Evolutionary conservation across 2,888 invertebrate genomes (phyloP), one percentile per base, ranked within the genome.

Genomic region (Emmelina monodactyla): DNA sequence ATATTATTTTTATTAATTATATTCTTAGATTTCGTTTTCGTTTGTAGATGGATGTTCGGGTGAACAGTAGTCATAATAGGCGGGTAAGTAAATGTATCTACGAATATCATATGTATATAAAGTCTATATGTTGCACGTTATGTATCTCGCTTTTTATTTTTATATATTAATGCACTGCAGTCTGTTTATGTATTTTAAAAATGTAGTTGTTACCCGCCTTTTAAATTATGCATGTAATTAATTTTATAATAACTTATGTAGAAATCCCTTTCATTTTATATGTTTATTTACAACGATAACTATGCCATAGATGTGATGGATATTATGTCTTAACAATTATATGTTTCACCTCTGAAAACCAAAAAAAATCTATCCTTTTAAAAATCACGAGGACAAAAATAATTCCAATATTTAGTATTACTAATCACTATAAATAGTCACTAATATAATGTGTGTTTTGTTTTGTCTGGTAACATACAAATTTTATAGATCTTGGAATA

Each of bases 41-140:
- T 80, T 81, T 79, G 75, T 81, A 81, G 81, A 81, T 81, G 79
- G 81, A 81, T 78, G 79, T 67, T 55, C 75, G 81, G 70, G 72
- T 73, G 75, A 80, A 72, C 79, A 80, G 63, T 81, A 80, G 70
- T 75, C 80, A 78, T 70, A 76, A 64, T 79, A 81, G 81, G 75
- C 76, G 81, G 81, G 81, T 81, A 65, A 81, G 81, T 81, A 58
- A 50, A 55, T 56, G 52, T 55, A 49, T 56, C 53, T 51, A 50
- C 45, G 39, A 44, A 48, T 56, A 55, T 55, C 41, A 33, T 50
- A 39, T 43, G 37, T 43, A 34, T 44, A 43, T 47, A 54, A 51
- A 50, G n/a, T 53, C 31, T 52, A 46, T 47, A 12, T 49, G 44
- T 45, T 37, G 28, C 32, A 3, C 32, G 36, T 40, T 11, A 14